Percentiles rank a stretch among this genome's conserved stretches.
phyloP scores from a whole-genome alignment of 2,113 vertebrate species.

The Calypte anna region DNA sequence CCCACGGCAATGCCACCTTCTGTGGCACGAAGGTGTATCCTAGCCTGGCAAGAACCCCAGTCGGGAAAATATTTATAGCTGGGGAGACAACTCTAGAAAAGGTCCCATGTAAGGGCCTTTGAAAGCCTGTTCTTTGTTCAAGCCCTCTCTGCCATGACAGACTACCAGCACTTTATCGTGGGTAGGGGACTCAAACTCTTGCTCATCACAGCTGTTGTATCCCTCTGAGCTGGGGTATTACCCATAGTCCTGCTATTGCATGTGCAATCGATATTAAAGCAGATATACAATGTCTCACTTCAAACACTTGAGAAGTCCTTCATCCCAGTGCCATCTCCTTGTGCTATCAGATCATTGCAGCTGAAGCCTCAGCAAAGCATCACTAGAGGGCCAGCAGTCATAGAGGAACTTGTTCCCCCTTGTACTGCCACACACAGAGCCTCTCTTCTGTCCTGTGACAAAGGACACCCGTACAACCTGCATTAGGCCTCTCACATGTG shows the following conservation, averaged over 20 bases:
- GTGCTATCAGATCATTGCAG: background rate
- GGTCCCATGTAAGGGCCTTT: background rate
- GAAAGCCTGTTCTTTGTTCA: background rate
- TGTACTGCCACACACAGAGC: background rate
- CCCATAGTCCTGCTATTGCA: no score
- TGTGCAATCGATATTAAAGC: background rate
- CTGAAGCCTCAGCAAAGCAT: background rate
- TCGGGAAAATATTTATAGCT: background rate
- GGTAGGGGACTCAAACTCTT: background rate
- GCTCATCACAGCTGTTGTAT: background rate
- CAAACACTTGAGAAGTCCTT: background rate
- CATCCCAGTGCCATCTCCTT: background rate
- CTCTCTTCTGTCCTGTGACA: background rate
- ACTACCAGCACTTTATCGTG: background rate
- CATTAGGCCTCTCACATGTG: background rate
- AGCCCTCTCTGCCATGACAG: background rate
- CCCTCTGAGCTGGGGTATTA: background rate
- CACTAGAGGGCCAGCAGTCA: background rate
- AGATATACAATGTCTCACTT: background rate
- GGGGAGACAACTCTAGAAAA: background rate
- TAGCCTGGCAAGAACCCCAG: background rate
- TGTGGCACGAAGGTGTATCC: fast-evolving
- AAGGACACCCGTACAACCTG: background rate
- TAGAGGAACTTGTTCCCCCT: background rate
- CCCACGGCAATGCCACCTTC: background rate